Conservation (phyloP, 2,888 invertebrate species). For the Acronicta aceris region DNA sequence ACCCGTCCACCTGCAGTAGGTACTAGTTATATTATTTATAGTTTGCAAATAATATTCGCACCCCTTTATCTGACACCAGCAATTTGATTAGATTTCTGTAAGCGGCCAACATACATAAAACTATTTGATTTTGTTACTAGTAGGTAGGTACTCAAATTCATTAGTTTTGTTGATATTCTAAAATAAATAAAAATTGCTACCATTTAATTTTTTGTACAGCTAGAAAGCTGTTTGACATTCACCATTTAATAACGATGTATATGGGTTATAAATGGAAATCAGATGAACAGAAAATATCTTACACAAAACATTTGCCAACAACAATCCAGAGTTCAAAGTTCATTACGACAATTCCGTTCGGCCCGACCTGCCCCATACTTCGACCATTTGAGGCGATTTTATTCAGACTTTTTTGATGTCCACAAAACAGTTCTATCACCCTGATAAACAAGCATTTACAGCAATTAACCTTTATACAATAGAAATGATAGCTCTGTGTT, state of each 20-base stretch:
- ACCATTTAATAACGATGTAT: no score
- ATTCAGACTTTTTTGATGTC: not conserved
- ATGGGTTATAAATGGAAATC: no score
- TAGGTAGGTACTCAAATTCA: no score
- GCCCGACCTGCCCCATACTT: not conserved
- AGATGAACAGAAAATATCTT: not conserved
- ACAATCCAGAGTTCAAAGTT: not conserved
- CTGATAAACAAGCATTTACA: no score
- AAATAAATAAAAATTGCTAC: no score
- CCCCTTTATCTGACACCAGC: slow-evolving; percentile 2
- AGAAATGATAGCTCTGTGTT: not conserved
- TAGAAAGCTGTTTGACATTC: no score
- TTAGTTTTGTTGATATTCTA: no score
- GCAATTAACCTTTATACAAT: no score
- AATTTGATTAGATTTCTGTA: slow-evolving; percentile 13
- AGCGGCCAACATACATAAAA: slow-evolving; percentile 7
- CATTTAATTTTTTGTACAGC: no score
- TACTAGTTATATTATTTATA: no score
- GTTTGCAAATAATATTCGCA: slow-evolving; percentile 1
- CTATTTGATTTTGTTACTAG: slow-evolving; percentile 18
- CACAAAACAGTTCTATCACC: no score
- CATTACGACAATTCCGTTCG: not conserved
- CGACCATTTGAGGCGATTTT: not conserved
- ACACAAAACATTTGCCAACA: not conserved
- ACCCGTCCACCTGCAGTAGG: slow-evolving; percentile 11